Evolutionary conservation across 2,888 invertebrate species (phyloP).

Genomic region (Drosophila paramelanica): DNA sequence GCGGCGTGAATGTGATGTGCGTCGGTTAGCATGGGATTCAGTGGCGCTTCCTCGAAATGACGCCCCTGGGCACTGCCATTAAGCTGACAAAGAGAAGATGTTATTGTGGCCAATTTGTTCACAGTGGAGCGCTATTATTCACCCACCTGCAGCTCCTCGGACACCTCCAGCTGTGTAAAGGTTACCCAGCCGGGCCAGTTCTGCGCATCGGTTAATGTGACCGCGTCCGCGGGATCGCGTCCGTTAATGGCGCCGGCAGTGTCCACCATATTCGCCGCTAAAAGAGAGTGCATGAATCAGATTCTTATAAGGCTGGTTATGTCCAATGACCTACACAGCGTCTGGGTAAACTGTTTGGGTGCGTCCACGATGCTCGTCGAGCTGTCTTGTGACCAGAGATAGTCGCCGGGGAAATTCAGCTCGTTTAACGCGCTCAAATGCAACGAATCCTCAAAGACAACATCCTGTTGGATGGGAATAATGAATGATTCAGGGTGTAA

Average conservation of each 20-base stretch:
- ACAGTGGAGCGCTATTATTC: not conserved
- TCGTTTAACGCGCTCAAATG: slow-evolving; percentile 85
- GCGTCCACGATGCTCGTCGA: slow-evolving; percentile 83
- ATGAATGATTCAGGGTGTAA: no score
- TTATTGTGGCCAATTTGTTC: not conserved
- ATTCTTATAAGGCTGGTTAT: not conserved
- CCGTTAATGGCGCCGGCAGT: slow-evolving; percentile 85
- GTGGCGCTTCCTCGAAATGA: slow-evolving; percentile 83
- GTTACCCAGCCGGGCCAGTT: slow-evolving; percentile 84
- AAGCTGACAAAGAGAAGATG: slow-evolving; percentile 80
- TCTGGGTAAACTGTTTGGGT: slow-evolving; percentile 85
- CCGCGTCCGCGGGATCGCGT: slow-evolving; percentile 84
- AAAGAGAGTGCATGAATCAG: not conserved
- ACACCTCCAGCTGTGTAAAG: slow-evolving; percentile 86
- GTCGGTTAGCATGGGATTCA: slow-evolving; percentile 86
- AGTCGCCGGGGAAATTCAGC: slow-evolving; percentile 86
- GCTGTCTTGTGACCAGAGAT: slow-evolving; percentile 83
- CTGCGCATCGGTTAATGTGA: slow-evolving; percentile 85
- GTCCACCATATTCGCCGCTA: slow-evolving; percentile 82
- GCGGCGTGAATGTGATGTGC: slow-evolving; percentile 83
- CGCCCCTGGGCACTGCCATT: slow-evolving; percentile 85
- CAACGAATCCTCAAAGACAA: slow-evolving; percentile 82
- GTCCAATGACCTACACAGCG: slow-evolving; percentile 74
- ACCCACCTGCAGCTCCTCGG: slow-evolving; percentile 85
- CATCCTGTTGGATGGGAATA: slow-evolving; percentile 76